phyloP scores from a whole-genome alignment of 1,140 invertebrate species.

The Nylanderia fulva region DNA sequence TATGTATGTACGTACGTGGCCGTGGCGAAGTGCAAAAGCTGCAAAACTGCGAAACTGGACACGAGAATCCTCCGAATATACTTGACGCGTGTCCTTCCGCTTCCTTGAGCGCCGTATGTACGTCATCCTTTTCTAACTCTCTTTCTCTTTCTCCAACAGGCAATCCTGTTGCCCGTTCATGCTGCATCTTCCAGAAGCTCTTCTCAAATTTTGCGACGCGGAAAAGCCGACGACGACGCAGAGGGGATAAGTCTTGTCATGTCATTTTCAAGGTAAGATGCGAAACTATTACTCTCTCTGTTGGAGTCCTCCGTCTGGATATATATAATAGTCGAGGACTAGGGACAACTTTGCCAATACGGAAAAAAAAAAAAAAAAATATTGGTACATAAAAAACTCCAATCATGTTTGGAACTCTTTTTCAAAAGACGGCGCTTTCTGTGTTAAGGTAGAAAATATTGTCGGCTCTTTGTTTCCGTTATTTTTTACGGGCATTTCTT shows the following conservation, averaged over 20 bases:
- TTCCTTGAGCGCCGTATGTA: slow-evolving; percentile 53
- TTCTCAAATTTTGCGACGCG: slow-evolving; percentile 53
- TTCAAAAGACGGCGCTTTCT: neutral
- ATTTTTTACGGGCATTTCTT: neutral
- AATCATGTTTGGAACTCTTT: slow-evolving; percentile 3
- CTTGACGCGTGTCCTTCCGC: slow-evolving; percentile 56
- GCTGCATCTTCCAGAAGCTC: slow-evolving; percentile 28
- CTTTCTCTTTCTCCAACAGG: slow-evolving; percentile 3
- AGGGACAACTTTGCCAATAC: neutral
- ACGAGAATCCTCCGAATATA: slow-evolving; percentile 32
- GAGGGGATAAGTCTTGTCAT: neutral
- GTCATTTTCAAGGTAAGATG: slow-evolving; percentile 26
- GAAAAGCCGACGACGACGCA: slow-evolving; percentile 31
- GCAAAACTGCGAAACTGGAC: slow-evolving; percentile 25
- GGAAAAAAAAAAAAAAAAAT: slow-evolving; percentile 36
- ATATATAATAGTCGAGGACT: neutral
- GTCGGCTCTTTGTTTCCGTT: neutral
- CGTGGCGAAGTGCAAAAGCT: slow-evolving; percentile 17
- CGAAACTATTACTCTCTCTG: neutral
- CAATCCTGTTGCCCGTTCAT: slow-evolving; percentile 25
- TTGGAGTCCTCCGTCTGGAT: slow-evolving; percentile 6
- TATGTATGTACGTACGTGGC: neutral
- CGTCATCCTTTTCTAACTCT: slow-evolving; percentile 58
- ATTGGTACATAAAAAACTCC: neutral
- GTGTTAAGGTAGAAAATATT: neutral